These are phyloP conservation scores for Turnix velox DNA, from an alignment of 2,113 vertebrate genomes.

Conservation along the genomic window DNA sequence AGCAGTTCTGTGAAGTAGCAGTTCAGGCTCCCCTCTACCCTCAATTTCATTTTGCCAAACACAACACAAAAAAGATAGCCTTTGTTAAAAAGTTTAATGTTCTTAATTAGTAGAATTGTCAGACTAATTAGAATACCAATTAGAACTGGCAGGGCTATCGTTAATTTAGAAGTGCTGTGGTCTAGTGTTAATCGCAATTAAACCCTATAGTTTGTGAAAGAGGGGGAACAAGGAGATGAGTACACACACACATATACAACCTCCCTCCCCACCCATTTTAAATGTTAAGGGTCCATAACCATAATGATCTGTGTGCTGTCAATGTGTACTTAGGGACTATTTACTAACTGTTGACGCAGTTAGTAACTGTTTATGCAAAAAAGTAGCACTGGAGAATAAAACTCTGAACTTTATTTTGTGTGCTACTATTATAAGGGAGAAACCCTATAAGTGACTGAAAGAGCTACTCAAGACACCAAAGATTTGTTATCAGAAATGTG, in stretches of 20 bases:
- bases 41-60: constrained; percentile 69
- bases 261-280: constrained; percentile 32
- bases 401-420: neutral
- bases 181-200: constrained; percentile 75
- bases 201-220: constrained; percentile 74
- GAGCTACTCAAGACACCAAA: neutral
- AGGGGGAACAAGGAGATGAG: constrained; percentile 50
- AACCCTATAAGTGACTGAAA: neutral
- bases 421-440: neutral
- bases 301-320: neutral
- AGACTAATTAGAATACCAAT: constrained; percentile 79
- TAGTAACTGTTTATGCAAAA: neutral
- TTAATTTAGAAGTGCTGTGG: constrained; percentile 76
- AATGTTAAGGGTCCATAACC: constrained; percentile 64
- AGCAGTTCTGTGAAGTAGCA: neutral
- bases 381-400: neutral
- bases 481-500: neutral
- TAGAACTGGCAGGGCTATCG: constrained; percentile 75
- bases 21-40: neutral
- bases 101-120: constrained; percentile 77
- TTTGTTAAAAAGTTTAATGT: constrained; percentile 81
- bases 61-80: constrained; percentile 68
- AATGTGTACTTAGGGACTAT: neutral
- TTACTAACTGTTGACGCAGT: neutral
- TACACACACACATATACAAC: neutral